phyloP scores from a whole-genome alignment of 2,113 vertebrate genomes.

The Hydropotes inermis region DNA sequence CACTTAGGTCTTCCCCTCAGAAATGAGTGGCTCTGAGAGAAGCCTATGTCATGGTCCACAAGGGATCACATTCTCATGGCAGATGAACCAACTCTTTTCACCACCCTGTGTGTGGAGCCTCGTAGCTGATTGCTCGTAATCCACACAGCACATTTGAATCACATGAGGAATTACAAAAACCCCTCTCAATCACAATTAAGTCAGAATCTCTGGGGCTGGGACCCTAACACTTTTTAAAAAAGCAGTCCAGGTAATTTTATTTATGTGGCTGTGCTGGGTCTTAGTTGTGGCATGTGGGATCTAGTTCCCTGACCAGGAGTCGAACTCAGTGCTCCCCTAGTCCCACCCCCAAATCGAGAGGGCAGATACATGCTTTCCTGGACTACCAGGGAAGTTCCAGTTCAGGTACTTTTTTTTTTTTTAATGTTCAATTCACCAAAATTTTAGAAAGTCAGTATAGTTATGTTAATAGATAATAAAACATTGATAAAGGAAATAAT shows the following conservation, averaged over 20 bases:
- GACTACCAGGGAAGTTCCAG: not conserved
- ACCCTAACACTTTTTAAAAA: not conserved
- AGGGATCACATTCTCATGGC: not conserved
- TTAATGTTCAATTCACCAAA: not conserved
- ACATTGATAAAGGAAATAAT: not conserved
- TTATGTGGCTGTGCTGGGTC: not conserved
- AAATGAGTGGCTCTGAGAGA: not conserved
- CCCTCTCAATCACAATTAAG: not conserved
- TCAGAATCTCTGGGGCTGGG: not conserved
- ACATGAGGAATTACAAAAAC: not conserved
- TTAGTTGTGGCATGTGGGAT: not conserved
- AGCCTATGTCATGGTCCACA: not conserved
- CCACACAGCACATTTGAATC: not conserved
- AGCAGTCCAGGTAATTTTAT: not conserved
- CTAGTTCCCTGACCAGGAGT: not conserved
- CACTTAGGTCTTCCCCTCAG: not conserved
- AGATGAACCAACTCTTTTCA: not conserved
- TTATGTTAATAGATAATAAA: not conserved
- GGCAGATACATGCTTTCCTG: not conserved
- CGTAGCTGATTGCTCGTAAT: not conserved
- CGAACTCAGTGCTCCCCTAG: accelerated
- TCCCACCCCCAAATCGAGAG: accelerated
- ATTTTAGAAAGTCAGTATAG: not conserved
- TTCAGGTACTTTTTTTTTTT: not conserved
- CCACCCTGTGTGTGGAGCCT: not conserved